A percentile compares a stretch with the other conserved stretches of the same genome.
These are phyloP conservation scores for Ophioninae sp. DNA, from an alignment of 2,888 invertebrate genomes.

Conservation along the genomic window DNA sequence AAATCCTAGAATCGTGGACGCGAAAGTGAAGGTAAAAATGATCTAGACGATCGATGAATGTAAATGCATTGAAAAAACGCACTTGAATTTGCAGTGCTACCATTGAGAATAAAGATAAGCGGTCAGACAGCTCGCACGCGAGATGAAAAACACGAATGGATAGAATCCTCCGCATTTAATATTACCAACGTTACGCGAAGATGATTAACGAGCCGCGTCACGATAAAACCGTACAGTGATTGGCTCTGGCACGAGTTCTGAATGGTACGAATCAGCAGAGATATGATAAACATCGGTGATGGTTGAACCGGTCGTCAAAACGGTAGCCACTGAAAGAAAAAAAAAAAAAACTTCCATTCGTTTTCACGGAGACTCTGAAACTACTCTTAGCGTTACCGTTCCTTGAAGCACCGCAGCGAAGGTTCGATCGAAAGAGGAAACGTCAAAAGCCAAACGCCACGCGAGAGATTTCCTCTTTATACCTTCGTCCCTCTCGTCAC, in stretches of 20 bases:
- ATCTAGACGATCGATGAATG: no score
- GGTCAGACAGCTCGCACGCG: not conserved
- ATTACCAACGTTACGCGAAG: not conserved
- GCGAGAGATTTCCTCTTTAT: not conserved
- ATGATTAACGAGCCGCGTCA: not conserved
- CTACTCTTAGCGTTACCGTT: not conserved
- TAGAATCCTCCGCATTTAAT: not conserved
- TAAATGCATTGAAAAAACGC: no score
- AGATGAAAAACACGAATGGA: not conserved
- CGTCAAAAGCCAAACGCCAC: not conserved
- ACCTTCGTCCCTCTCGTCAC: not conserved
- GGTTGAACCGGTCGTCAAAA: not conserved
- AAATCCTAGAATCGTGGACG: no score
- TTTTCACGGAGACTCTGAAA: not conserved
- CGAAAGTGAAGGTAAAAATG: no score
- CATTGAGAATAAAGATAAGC: not conserved
- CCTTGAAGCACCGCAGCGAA: not conserved
- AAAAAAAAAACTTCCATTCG: not conserved
- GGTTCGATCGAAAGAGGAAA: constrained; percentile 16
- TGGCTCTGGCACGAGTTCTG: not conserved
- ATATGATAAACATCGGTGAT: not conserved
- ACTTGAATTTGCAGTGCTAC: no score
- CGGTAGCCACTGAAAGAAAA: not conserved
- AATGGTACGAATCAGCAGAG: not conserved
- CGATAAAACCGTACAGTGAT: not conserved